Conservation (phyloP, 2,888 invertebrate species). For the Conomelus anceps region DNA sequence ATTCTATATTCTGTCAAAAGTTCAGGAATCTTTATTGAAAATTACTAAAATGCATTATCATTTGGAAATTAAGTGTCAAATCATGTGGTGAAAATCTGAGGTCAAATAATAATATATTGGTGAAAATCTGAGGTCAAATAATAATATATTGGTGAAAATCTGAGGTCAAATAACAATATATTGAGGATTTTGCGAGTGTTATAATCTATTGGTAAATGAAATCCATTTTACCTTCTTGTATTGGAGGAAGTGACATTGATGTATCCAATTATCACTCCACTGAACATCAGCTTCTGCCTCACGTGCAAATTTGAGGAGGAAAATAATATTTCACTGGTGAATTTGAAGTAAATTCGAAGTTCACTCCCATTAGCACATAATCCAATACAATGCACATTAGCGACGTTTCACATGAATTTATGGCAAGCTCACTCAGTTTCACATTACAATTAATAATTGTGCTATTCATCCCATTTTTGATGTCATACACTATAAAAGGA, state of each 20-base stretch:
- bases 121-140: too few species aligned
- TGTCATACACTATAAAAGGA: background rate
- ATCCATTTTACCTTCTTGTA: constrained; percentile 6
- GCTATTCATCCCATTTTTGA: background rate
- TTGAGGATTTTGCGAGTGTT: background rate
- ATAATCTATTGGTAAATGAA: background rate
- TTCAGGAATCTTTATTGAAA: too few species aligned
- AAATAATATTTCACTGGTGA: background rate
- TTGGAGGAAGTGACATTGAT: constrained; percentile 12
- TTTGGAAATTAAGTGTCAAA: too few species aligned
- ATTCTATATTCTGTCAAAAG: too few species aligned
- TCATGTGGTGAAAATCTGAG: too few species aligned
- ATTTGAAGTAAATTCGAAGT: too few species aligned
- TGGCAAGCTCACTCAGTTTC: background rate
- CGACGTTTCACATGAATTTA: background rate
- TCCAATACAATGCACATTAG: background rate
- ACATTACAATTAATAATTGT: too few species aligned
- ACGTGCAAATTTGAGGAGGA: background rate
- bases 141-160: too few species aligned
- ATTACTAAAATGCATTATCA: too few species aligned
- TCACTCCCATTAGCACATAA: background rate
- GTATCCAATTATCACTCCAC: background rate
- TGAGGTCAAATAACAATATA: too few species aligned
- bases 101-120: too few species aligned
- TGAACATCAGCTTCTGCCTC: background rate